Conservation (phyloP, 2,797 vertebrate genomes). For the Halcyon badia region DNA sequence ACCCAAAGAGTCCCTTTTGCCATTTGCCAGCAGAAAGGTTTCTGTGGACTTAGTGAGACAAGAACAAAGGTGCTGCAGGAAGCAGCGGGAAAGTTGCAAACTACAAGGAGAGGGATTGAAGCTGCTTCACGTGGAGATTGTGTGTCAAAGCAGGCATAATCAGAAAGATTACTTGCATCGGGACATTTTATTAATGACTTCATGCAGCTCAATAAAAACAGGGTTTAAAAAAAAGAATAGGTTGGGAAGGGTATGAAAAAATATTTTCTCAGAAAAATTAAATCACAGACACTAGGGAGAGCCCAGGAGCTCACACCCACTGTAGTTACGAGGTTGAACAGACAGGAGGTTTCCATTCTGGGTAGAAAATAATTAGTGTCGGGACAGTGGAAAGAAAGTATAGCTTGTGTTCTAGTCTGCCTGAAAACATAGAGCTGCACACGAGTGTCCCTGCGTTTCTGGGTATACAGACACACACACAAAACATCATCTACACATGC, state of each 20-base stretch:
- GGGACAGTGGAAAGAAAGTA: not conserved
- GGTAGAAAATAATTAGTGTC: not conserved
- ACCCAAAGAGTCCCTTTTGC: not conserved
- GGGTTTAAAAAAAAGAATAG: not conserved
- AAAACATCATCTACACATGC: fast-evolving
- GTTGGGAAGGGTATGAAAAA: not conserved
- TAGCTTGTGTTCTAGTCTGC: not conserved
- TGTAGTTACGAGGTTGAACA: not conserved
- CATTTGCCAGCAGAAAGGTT: not conserved
- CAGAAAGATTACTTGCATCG: not conserved
- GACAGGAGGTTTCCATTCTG: not conserved
- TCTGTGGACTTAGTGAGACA: not conserved
- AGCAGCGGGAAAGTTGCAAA: not conserved
- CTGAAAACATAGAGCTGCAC: not conserved
- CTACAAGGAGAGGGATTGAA: not conserved
- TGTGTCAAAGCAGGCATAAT: not conserved
- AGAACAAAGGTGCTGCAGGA: not conserved
- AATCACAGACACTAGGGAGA: not conserved
- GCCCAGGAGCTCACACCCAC: not conserved
- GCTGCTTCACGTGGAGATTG: not conserved
- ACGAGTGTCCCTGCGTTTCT: not conserved
- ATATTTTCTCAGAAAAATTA: not conserved
- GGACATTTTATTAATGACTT: not conserved
- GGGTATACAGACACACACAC: not conserved
- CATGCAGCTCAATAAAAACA: not conserved